Evolutionary conservation across 2,797 vertebrate species (phyloP), one percentile per base, ranked within the genome.

Genomic region (Lutjanus campechanus): DNA sequence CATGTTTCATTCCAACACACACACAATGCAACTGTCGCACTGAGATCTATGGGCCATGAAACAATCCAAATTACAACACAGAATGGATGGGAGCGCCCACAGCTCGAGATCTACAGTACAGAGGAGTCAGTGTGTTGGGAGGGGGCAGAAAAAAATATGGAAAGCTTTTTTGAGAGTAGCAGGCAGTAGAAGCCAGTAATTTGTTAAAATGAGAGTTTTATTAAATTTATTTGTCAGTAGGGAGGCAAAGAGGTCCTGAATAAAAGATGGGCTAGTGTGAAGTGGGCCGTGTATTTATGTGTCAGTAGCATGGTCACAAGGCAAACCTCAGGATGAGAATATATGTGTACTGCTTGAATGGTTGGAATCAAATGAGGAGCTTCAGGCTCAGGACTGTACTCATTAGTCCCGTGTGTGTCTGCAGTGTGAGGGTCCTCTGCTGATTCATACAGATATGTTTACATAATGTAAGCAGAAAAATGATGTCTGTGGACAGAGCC

Each of bases 161-260:
- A 65, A 19, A 70, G 67, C 13, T 44, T 78, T 85, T 87, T 83
- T 86, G 69, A 73, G 68, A 84, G 70, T 56, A 77, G 73, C 70
- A 80, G 69, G 83, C 66, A 77, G 87, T 68, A 81, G 70, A 84
- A 85, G 79, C 50, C 1, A 46, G 81, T 90, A 86, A 92, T 95
- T 93, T 93, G 89, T 92, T 93, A 86, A 90, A 93, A 94, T 90
- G 75, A 86, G 82, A 88, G 77, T 90, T 91, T 84, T 89, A 92
- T 92, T 90, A 85, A 77, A 88, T 92, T 75, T 93, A 83, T 92
- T 90, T 91, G 89, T 88, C 82, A 86, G 86, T 70, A 77, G 73
- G 64, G 70, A 83, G 62, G 76, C 46, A 46, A 81, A 75, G 76
- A 85, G 69, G 73, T 84, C 86, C 84, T 94, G 89, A 93, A 94